phyloP scores from a whole-genome alignment of 2,113 vertebrate species.

The Eolophus roseicapilla region DNA sequence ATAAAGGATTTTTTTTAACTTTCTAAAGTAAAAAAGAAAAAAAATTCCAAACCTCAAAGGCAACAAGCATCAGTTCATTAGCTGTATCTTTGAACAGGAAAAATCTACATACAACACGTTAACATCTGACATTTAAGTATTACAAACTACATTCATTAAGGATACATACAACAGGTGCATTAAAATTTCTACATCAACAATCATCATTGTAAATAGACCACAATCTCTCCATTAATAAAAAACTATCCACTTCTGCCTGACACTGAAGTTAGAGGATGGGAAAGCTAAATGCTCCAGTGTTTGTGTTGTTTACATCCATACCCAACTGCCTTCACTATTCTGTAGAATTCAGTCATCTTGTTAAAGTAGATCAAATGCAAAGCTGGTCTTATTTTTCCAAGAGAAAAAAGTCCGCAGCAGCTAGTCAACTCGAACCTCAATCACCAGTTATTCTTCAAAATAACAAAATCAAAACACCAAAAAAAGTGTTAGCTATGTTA shows the following conservation, averaged over 20 bases:
- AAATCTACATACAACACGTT: background rate
- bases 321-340: constrained; percentile 51
- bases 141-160: background rate
- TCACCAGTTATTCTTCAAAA: constrained; percentile 17
- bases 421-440: constrained; percentile 15
- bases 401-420: background rate
- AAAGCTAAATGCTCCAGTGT: constrained; percentile 50
- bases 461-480: constrained; percentile 15
- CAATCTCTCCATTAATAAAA: constrained; percentile 15
- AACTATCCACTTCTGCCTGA: constrained; percentile 19
- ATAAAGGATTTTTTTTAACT: constrained; percentile 45
- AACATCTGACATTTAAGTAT: background rate
- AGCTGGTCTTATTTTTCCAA: constrained; percentile 47
- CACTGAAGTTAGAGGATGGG: background rate
- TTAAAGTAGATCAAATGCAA: constrained; percentile 62
- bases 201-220: background rate
- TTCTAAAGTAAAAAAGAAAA: background rate
- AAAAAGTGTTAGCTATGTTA: background rate
- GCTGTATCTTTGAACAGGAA: background rate
- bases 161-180: constrained; percentile 24
- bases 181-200: constrained; percentile 33
- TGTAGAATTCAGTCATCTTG: constrained; percentile 46
- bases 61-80: constrained; percentile 13
- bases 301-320: constrained; percentile 39
- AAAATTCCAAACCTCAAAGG: background rate